Conservation (phyloP, 2,113 vertebrate species). For the Smithornis capensis region DNA sequence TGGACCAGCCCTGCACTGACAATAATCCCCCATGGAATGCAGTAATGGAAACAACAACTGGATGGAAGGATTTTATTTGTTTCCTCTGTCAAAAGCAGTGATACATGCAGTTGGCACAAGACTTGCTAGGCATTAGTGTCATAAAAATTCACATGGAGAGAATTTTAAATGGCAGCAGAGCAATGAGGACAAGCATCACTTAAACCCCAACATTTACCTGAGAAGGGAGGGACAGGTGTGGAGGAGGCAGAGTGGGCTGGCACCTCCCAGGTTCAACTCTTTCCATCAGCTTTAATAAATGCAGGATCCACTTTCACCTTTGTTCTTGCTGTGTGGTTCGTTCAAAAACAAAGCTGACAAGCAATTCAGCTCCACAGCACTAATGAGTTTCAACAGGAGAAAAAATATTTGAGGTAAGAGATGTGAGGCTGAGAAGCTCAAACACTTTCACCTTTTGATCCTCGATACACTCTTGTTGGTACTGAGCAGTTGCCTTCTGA, state of each 20-base stretch:
- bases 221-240: background rate
- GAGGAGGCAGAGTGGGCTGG: background rate
- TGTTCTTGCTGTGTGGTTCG: background rate
- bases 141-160: background rate
- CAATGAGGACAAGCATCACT: background rate
- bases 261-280: background rate
- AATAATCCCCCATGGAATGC: background rate
- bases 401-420: constrained; percentile 27
- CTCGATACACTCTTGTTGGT: background rate
- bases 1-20: background rate
- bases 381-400: constrained; percentile 15
- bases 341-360: background rate
- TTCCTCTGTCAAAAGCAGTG: constrained; percentile 8
- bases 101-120: constrained; percentile 48
- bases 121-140: background rate
- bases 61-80: constrained; percentile 37
- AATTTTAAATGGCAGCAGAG: background rate
- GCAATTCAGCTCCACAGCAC: background rate
- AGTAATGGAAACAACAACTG: background rate
- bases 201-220: background rate
- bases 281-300: background rate
- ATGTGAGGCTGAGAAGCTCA: background rate
- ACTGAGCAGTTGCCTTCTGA: background rate
- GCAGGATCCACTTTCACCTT: background rate
- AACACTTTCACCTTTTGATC: background rate